Evolutionary conservation across 2,888 invertebrate species (phyloP).

Genomic region (Plebejus anna): DNA sequence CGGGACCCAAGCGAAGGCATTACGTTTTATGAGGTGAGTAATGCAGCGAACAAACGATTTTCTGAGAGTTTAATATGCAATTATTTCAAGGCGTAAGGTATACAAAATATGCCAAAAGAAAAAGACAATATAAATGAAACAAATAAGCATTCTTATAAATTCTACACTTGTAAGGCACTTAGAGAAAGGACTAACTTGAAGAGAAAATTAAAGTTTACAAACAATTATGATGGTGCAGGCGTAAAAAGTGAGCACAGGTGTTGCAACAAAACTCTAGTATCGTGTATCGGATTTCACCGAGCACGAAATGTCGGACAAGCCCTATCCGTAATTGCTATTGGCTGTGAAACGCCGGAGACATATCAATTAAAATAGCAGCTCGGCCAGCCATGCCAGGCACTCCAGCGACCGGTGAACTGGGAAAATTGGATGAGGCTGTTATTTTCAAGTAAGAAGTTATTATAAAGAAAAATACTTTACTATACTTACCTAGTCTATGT

Average conservation of each 20-base stretch:
- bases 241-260: slow-evolving; percentile 15
- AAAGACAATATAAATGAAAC: neutral
- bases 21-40: slow-evolving; percentile 1
- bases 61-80: neutral
- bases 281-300: slow-evolving; percentile 34
- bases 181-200: neutral
- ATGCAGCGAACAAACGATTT: neutral
- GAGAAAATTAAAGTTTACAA: neutral
- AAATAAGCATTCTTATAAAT: neutral
- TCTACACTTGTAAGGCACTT: neutral
- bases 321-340: slow-evolving; percentile 50
- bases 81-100: neutral
- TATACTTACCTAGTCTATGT: too few relatives aligned
- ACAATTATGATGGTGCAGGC: slow-evolving; percentile 5
- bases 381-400: slow-evolving; percentile 47
- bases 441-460: neutral
- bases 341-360: slow-evolving; percentile 53
- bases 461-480: neutral
- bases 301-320: slow-evolving; percentile 36
- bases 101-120: neutral
- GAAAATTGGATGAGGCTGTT: slow-evolving; percentile 37
- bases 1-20: neutral
- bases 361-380: slow-evolving; percentile 71
- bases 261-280: slow-evolving; percentile 17
- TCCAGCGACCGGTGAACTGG: slow-evolving; percentile 29